These are phyloP conservation scores for Pangasianodon hypophthalmus DNA, from an alignment of 2,113 vertebrate species.

Conservation along the genomic window DNA sequence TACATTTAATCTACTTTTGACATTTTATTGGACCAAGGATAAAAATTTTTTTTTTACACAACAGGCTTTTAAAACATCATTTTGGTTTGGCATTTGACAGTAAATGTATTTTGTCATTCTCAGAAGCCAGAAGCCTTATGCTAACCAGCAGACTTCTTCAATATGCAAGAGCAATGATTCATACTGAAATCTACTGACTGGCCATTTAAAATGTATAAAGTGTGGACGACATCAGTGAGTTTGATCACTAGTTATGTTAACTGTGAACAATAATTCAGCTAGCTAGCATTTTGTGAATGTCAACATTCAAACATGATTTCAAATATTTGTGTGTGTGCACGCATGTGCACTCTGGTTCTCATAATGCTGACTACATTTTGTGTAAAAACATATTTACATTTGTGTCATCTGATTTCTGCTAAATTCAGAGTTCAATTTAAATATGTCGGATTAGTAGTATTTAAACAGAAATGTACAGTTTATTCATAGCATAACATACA, in stretches of 20 bases:
- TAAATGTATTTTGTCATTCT: background rate
- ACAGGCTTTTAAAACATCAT: background rate
- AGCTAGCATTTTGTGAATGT: background rate
- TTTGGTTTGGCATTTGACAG: background rate
- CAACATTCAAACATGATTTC: background rate
- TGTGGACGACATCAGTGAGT: background rate
- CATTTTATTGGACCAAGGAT: background rate
- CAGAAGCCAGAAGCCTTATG: background rate
- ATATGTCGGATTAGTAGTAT: background rate
- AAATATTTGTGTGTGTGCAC: background rate
- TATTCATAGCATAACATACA: background rate
- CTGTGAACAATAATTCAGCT: background rate
- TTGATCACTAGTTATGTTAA: background rate
- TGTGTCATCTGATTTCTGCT: background rate
- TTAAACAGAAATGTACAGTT: background rate
- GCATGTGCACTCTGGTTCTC: background rate
- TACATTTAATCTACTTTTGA: background rate
- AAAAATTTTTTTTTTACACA: background rate
- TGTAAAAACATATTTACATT: background rate
- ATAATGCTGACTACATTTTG: background rate
- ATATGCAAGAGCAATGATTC: background rate
- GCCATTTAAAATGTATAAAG: background rate
- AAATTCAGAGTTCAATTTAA: background rate
- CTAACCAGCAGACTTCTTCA: background rate
- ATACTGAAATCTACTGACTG: background rate